A percentile compares a stretch with the other conserved stretches of the same genome.
Evolutionary conservation across 2,888 invertebrate genomes (phyloP).

Genomic region (Tanypteryx hageni): DNA sequence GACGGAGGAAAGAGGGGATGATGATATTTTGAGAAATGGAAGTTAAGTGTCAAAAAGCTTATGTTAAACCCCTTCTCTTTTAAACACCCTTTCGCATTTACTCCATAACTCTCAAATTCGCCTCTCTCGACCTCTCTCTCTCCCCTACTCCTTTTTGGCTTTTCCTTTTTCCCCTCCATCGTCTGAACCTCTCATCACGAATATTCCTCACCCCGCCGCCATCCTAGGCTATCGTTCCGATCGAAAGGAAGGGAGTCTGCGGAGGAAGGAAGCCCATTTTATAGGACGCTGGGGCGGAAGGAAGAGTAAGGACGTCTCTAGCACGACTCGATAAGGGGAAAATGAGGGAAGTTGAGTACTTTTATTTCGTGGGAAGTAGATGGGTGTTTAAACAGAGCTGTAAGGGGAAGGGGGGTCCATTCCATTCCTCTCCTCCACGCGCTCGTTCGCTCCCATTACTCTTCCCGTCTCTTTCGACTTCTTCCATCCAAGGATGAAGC

Average conservation of each 20-base stretch:
- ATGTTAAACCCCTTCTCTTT: too few species aligned
- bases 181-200: too few species aligned
- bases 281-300: not conserved
- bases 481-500: too few species aligned
- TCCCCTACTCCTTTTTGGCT: not conserved
- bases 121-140: not conserved
- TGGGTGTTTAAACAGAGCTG: not conserved
- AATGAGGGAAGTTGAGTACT: not conserved
- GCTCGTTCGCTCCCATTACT: too few species aligned
- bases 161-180: not conserved
- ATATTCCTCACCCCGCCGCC: too few species aligned
- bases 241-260: not conserved
- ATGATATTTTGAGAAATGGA: too few species aligned
- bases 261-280: not conserved
- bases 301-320: not conserved
- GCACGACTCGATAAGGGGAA: not conserved
- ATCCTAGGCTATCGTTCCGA: too few species aligned
- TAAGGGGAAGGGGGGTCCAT: not conserved
- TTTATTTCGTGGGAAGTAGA: not conserved
- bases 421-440: too few species aligned
- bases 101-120: not conserved
- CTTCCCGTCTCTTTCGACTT: too few species aligned
- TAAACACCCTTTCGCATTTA: not conserved
- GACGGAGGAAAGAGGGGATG: too few species aligned
- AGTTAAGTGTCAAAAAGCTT: too few species aligned